Evolutionary conservation across 2,113 vertebrate species (phyloP), one percentile per base, ranked within the genome.

Genomic region (Oryctolagus cuniculus): DNA sequence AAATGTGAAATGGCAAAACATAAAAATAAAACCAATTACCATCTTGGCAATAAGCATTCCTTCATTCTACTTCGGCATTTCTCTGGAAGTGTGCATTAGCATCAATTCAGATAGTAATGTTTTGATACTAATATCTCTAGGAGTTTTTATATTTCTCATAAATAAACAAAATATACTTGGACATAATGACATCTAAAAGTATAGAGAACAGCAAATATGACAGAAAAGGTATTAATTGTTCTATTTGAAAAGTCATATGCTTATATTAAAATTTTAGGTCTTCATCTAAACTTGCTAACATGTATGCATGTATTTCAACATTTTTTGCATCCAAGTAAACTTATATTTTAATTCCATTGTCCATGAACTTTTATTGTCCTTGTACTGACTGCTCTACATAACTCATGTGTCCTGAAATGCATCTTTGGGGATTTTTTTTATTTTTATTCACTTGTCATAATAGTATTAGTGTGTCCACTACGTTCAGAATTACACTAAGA

Each of bases 21-120:
- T 66, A 89, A 93, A 94, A 95, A 91, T 91, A 88, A 97, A 95
- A 85, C 27, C 77, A 90, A 81, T 90, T 82, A 93, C 29, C 79
- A 51, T 72, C 69, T 89, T 93, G 73, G 70, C 87, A 89, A 70
- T 84, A 82, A 78, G 86, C 53, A 67, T 78, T 90, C 63, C 74
- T 91, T 90, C 27, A 31, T 51, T 93, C 36, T 80, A 51, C 79
- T 82, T 91, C 80, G 69, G 64, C 22, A 75, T 87, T 70, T 94
- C 85, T 83, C 77, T 91, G 90, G 91, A 93, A 96, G 21, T 21
- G 27, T 72, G 27, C 22, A 87, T 96, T 96, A 82, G 22, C 53
- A 58, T 73, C 91, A 81, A 29, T 91, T 89, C 75, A 94, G 38
- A 72, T 51, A 82, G 82, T 85, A 90, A 73, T 69, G n/a, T 85